Percentiles rank a stretch among this genome's conserved stretches.
These are phyloP conservation scores for Anguilla obscura DNA, from an alignment of 2,797 vertebrate species.

Conservation along the genomic window DNA sequence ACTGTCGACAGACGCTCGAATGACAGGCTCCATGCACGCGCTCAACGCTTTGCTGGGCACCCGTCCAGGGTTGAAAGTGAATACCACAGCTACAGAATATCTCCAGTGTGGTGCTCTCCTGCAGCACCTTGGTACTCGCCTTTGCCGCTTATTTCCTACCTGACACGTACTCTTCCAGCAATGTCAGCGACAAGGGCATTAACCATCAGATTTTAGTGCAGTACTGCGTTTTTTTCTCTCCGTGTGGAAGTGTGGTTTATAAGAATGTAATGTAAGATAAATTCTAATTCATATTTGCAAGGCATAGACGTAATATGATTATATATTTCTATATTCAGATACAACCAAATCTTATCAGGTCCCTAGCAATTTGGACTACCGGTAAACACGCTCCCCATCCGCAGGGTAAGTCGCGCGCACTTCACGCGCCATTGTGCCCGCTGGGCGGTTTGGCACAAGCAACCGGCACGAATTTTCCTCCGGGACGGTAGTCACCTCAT, in stretches of 20 bases:
- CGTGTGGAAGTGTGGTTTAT: conserved; percentile 11
- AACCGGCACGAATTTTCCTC: conserved; percentile 38
- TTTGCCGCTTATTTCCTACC: conserved; percentile 55
- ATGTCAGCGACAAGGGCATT: conserved; percentile 54
- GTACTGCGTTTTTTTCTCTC: neutral
- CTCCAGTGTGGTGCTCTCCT: conserved; percentile 68
- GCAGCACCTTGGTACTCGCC: conserved; percentile 45
- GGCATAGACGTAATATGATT: neutral
- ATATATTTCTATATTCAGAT: neutral
- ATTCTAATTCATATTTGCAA: neutral
- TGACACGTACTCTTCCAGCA: conserved; percentile 60
- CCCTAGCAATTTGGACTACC: neutral
- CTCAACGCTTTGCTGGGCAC: conserved; percentile 53
- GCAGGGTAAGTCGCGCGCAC: conserved; percentile 48
- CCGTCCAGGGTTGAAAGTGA: conserved; percentile 66
- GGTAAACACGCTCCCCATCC: conserved; percentile 45
- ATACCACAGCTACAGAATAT: conserved; percentile 60
- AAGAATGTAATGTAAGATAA: conserved; percentile 12
- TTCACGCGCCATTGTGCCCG: conserved; percentile 50
- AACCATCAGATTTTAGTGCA: conserved; percentile 29
- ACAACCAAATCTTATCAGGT: neutral
- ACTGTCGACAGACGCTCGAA: conserved; percentile 41
- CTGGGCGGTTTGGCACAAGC: conserved; percentile 59
- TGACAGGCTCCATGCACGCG: conserved; percentile 45
- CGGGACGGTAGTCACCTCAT: conserved; percentile 44